Base-by-base conservation (phyloP, 2,113 vertebrate genomes). In the Jaculus jaculus region DNA sequence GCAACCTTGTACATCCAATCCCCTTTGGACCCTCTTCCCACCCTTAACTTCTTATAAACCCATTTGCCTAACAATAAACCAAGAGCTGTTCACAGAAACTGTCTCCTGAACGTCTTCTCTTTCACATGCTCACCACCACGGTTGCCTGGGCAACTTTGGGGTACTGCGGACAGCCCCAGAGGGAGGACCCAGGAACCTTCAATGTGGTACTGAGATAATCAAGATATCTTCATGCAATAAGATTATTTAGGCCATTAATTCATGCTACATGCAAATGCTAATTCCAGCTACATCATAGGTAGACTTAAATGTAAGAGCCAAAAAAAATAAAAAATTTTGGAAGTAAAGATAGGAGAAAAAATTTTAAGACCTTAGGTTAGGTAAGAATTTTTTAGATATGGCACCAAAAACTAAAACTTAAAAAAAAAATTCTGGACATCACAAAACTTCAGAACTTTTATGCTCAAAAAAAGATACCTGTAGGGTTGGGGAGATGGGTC, bases 351-450 rank as follows among this genome's bases (percentile, higher is more conserved):
- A 65, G 24, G 42, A 47, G 84, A 28, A 2, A 92, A 84, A 78
- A 28, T 82, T 93, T 95, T 26, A 85, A 91, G 42, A 71, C 10
- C 8, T 79, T 90, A 18, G 30, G 28, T 83, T 94, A 90, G 34
- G 65, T 47, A 47, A 47, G 42, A 47, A 47, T 8, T 47, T 47
- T 47, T 89, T 80, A 83, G 34, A 87, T 78, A 74, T 47, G 34
- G 6, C 26, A 94, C 81, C 63, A 92, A 84, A 89, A 68, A 23
- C 32, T 82, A 28, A 92, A 80, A 63, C n/a, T n/a, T n/a, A 73
- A 72, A 83, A 65, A 63, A 63, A 84, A 65, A 5, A 37, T 26
- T 92, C 65, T 84, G 63, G 69, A 65, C 17, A 3, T 88, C 66
- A 60, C 39, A 24, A 87, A 96, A 90, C 88, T 88, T 82, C 0